Evolutionary conservation across 2,888 invertebrate genomes (phyloP).

Genomic region (Aspidapion aeneum): DNA sequence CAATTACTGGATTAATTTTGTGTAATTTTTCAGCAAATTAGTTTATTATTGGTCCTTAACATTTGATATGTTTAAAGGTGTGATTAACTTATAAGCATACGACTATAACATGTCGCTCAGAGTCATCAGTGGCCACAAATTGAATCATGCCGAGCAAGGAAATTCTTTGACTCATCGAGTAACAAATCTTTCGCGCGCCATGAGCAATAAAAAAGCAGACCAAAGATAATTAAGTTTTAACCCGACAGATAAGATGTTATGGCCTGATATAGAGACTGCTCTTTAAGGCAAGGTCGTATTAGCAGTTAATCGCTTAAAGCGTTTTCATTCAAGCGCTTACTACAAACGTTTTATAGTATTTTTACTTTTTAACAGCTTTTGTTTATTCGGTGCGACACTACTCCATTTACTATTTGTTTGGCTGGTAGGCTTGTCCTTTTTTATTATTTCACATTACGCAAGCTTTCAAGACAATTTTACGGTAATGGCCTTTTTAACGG

Average conservation of each 20-base stretch:
- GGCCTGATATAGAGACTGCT: neutral
- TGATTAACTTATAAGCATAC: no score
- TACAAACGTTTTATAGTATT: neutral
- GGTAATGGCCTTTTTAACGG: no score
- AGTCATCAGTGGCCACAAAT: neutral
- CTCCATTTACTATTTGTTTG: neutral
- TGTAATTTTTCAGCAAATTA: no score
- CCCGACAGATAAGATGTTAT: neutral
- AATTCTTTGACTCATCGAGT: neutral
- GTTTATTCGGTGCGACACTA: neutral
- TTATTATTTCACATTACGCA: neutral
- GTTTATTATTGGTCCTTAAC: no score
- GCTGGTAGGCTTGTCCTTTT: no score
- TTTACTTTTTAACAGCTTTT: neutral
- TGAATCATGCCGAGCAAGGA: neutral
- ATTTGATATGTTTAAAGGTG: no score
- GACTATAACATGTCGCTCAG: no score
- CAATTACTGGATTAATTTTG: no score
- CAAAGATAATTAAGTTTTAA: neutral
- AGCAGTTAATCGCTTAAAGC: neutral
- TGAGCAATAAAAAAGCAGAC: neutral
- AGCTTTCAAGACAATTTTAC: neutral
- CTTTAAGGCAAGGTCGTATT: neutral
- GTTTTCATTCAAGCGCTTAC: neutral
- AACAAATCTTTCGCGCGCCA: neutral